These are phyloP conservation scores for Acronicta aceris DNA, from an alignment of 2,888 invertebrate genomes.

Conservation along the genomic window DNA sequence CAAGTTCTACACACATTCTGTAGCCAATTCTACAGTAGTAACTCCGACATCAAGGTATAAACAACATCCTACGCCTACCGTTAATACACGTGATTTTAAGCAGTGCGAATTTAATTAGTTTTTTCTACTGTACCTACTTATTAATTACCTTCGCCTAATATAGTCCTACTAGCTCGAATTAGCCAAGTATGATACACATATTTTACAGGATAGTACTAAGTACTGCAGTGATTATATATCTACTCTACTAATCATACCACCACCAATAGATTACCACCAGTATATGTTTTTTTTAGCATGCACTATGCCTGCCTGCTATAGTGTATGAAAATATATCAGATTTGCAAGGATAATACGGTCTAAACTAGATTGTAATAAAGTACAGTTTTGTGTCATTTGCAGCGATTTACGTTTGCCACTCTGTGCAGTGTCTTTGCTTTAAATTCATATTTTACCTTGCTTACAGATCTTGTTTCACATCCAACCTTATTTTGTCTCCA, in stretches of 20 bases:
- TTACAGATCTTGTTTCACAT: slow-evolving; percentile 85
- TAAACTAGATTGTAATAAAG: slow-evolving; percentile 47
- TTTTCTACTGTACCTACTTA: slow-evolving; percentile 5
- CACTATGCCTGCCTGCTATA: slow-evolving; percentile 53
- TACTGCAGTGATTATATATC: slow-evolving; percentile 42
- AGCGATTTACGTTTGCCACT: slow-evolving; percentile 75
- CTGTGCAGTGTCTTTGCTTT: slow-evolving; percentile 73
- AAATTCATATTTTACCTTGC: slow-evolving; percentile 82
- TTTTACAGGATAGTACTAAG: slow-evolving; percentile 15
- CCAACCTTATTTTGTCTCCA: slow-evolving; percentile 88
- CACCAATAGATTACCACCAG: slow-evolving; percentile 55
- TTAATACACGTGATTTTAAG: slow-evolving; percentile 45
- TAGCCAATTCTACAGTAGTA: slow-evolving; percentile 34
- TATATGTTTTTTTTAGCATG: slow-evolving; percentile 46
- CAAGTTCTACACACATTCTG: slow-evolving; percentile 38
- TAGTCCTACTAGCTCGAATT: slow-evolving; percentile 26
- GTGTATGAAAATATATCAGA: slow-evolving; percentile 20
- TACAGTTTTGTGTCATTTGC: slow-evolving; percentile 52
- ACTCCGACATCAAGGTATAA: slow-evolving; percentile 19
- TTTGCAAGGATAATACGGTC: slow-evolving; percentile 48
- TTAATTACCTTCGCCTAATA: slow-evolving; percentile 14
- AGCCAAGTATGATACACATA: slow-evolving; percentile 18
- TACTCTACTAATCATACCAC: slow-evolving; percentile 58
- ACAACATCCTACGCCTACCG: slow-evolving; percentile 16
- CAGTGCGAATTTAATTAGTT: slow-evolving; percentile 44